Evolutionary conservation across 2,113 vertebrate species (phyloP).

Genomic region (Bombycilla garrulus): DNA sequence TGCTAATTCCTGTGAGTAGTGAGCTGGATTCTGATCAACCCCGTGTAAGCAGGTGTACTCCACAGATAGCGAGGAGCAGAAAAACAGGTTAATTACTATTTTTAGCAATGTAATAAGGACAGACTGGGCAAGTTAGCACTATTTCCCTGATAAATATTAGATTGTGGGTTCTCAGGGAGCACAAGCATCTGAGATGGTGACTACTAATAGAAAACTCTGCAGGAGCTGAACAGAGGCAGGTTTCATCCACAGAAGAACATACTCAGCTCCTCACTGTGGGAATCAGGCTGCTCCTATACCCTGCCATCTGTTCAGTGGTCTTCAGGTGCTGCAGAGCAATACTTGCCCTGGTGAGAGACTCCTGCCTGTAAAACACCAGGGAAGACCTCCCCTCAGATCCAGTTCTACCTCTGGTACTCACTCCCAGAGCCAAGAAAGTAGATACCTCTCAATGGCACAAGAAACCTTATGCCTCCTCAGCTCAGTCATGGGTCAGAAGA

Average conservation of each 20-base stretch:
- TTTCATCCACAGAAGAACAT: not conserved
- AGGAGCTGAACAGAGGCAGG: not conserved
- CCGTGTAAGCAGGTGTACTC: constrained; percentile 21
- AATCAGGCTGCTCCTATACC: not conserved
- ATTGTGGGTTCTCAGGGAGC: not conserved
- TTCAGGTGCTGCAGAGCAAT: not conserved
- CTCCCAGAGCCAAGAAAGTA: not conserved
- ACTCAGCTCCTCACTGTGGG: not conserved
- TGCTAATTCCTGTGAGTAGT: constrained; percentile 38
- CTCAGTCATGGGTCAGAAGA: not conserved
- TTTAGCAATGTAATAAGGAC: not conserved
- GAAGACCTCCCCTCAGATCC: not conserved
- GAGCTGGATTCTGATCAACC: constrained; percentile 39
- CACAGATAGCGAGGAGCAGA: not conserved
- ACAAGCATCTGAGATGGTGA: not conserved
- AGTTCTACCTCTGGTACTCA: not conserved
- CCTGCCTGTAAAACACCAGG: not conserved
- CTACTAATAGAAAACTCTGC: not conserved
- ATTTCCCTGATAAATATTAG: not conserved
- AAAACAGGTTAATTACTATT: not conserved
- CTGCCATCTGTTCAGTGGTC: not conserved
- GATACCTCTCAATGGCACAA: not conserved
- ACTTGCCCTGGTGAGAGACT: not conserved
- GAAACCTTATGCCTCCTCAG: not conserved
- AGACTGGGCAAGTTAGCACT: not conserved